Base-by-base conservation (phyloP, 2,113 vertebrate species). In the Scortum barcoo region DNA sequence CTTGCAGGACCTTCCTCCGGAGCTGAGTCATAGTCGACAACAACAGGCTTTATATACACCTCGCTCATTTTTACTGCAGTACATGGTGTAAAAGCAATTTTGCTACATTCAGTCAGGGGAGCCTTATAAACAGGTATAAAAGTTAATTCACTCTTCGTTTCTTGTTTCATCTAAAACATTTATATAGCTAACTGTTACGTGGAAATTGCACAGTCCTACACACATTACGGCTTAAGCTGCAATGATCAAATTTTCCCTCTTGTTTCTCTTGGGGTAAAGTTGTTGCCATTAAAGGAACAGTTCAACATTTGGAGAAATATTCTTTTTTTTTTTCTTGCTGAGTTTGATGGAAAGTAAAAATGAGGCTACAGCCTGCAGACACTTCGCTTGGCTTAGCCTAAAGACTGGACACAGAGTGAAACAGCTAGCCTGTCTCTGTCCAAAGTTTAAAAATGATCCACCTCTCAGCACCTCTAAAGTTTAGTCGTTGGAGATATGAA, bases 11-110 rank as follows among this genome's bases (percentile, higher is more conserved):
- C 73, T 80, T 84, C 66, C 84, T 83, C 69, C 38, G 44, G 76
- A 78, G 81, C 82, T 86, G 83, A 90, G 76, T 92, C 83, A 91
- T 60, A 57, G 68, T 67, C 10, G 61, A 66, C 73, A 82, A 90
- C 82, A 83, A 80, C 17, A 54, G 71, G 68, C 82, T 81, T 88
- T 76, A 61, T 78, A 66, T 73, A 74, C 51, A 76, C 81, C 68
- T 51, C 40, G 68, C 85, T 90, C 40, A 40, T 56, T 93, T 92
- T 88, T 78, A 90, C 76, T 80, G 83, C 68, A 69, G 81, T 56
- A 74, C 74, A 70, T 42, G 70, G 63, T 81, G 68, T 87, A 81
- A 91, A 85, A 83, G 53, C 66, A 68, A 36, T 72, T 79, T 65
- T 62, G 22, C 44, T 76, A 78, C 56, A 85, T 65, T 84, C 16